These are phyloP conservation scores for Tautogolabrus adspersus DNA, from an alignment of 2,113 vertebrate species.

Conservation along the genomic window DNA sequence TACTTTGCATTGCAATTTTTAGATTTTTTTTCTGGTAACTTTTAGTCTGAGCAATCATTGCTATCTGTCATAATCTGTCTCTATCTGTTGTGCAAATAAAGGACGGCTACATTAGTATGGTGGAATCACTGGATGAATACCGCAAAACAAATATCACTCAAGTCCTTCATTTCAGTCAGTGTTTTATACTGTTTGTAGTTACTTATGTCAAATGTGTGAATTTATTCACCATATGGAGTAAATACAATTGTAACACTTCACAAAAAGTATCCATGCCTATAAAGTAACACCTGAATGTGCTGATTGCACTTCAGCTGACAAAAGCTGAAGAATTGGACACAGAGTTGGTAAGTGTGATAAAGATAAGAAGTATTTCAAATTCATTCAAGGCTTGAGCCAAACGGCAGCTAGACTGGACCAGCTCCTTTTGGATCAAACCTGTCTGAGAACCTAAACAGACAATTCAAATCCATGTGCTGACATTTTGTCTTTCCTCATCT, in stretches of 20 bases:
- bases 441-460: too few species aligned
- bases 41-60: background rate
- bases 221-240: background rate
- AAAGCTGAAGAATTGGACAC: background rate
- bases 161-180: background rate
- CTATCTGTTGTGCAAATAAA: too few species aligned
- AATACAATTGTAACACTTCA: background rate
- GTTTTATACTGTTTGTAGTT: background rate
- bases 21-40: background rate
- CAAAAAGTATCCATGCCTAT: background rate
- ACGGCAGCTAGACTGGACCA: too few species aligned
- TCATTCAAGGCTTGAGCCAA: too few species aligned
- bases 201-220: background rate
- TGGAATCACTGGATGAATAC: background rate
- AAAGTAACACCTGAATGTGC: background rate
- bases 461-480: background rate
- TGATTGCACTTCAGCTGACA: background rate
- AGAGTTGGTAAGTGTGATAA: background rate
- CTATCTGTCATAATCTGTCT: background rate
- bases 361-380: background rate
- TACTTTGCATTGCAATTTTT: too few species aligned
- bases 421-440: too few species aligned
- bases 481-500: slow-evolving; percentile 1
- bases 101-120: background rate
- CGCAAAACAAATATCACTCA: too few species aligned